phyloP scores from a whole-genome alignment of 2,797 vertebrate genomes.

The Chelon auratus region DNA sequence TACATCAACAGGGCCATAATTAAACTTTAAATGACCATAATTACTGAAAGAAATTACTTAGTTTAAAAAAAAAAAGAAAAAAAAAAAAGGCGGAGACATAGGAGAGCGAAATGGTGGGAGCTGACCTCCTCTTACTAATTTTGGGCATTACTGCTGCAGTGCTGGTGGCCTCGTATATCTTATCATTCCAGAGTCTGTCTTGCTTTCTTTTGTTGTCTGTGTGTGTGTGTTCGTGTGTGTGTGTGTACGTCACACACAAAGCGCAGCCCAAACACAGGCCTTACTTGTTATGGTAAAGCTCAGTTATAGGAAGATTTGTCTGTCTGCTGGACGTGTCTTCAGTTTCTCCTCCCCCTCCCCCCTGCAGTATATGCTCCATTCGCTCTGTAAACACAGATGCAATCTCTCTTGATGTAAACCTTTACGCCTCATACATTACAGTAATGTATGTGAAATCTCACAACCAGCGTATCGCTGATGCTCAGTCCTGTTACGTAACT shows the following conservation, averaged over 20 bases:
- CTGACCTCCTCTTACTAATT: slow-evolving; percentile 63
- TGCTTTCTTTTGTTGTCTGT: slow-evolving; percentile 24
- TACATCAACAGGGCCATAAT: slow-evolving; percentile 36
- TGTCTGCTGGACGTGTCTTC: slow-evolving; percentile 9
- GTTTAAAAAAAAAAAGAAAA: not conserved
- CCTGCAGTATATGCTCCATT: slow-evolving; percentile 15
- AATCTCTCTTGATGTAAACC: slow-evolving; percentile 30
- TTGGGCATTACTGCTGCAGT: slow-evolving; percentile 69
- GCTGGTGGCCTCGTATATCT: slow-evolving; percentile 54
- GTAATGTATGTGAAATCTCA: not conserved
- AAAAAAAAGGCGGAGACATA: not conserved
- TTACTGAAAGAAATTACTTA: slow-evolving; percentile 6
- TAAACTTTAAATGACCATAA: slow-evolving; percentile 30
- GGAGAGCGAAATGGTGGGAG: slow-evolving; percentile 5
- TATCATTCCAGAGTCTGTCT: slow-evolving; percentile 56
- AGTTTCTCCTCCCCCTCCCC: slow-evolving; percentile 1
- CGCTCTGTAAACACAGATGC: slow-evolving; percentile 29
- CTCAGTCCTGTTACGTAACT: slow-evolving; percentile 21
- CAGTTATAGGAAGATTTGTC: slow-evolving; percentile 26
- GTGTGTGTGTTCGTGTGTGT: slow-evolving; percentile 12
- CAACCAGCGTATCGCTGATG: not conserved
- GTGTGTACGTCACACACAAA: slow-evolving; percentile 2
- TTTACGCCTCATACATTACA: slow-evolving; percentile 15
- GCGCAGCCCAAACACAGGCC: slow-evolving; percentile 47
- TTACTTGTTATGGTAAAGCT: slow-evolving; percentile 65